Evolutionary conservation across 1,140 invertebrate species (phyloP), one percentile per base, ranked within the genome.

Genomic region (Drosophila trapezifrons): DNA sequence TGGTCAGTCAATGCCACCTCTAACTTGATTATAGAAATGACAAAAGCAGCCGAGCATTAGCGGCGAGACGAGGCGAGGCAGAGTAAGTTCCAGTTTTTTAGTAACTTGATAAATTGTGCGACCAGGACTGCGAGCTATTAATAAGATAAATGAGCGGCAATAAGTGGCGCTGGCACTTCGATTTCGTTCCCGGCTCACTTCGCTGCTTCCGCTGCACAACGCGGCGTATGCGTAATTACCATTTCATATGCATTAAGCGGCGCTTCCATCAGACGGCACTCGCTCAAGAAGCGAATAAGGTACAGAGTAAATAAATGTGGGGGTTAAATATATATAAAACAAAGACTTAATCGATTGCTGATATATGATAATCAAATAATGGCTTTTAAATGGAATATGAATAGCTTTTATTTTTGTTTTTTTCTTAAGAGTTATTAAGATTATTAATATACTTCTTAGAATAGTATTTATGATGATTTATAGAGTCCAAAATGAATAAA

Each of bases 231-330:
- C 83, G 83, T 86, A 86, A 86, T 86, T 86, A 86, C 83, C 83
- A 87, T 86, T 86, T 86, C 83, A 87, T 86, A 86, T 86, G 83
- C 83, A 83, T 86, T 86, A 87, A 82, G 84, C 72, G 82, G 78
- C 52, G 82, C 78, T 77, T 70, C 81, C 74, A 77, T 85, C 77
- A 84, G 64, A 66, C 29, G 40, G 47, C 55, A 49, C 71, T 49
- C 47, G 56, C 32, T 86, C 79, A 87, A 86, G 76, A 66, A 17
- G 15, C 10, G 20, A 69, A 65, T 43, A 13, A 52, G 52, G 45
- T 46, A 42, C 70, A 64, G 49, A 37, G 43, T 0, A 17, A 52
- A 17, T 15, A 43, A 57, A 57, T n/a, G 17, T 8, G 12, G 10
- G 3, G 4, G 8, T 12, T 3, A 18, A 27, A 4, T 12, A 20